Evolutionary conservation across 2,797 vertebrate species (phyloP), one percentile per base, ranked within the genome.

Genomic region (Lutjanus campechanus): DNA sequence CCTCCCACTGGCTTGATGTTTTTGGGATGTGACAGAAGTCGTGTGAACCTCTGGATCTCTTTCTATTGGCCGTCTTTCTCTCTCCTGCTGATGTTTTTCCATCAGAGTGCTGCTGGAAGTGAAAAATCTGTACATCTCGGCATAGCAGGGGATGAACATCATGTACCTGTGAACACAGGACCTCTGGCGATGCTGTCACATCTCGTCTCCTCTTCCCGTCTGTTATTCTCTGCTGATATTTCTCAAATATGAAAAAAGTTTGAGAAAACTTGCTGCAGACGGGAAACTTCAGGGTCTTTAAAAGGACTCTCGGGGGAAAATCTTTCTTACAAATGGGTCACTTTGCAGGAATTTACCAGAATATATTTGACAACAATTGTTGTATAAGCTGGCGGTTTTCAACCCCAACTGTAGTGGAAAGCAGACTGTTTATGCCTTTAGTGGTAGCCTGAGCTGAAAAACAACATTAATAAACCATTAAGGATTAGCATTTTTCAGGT

Each of bases 141-240:
- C 75, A 7, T 56, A 68, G 82, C 79, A 22, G 77, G 84, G 81
- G 82, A 20, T 49, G 74, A 76, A 83, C 87, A 58, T 81, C 65
- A 36, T 72, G 88, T 84, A 90, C 86, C 89, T 91, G 89, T 69
- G 85, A 90, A 89, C 83, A 73, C 66, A 3, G 51, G 82, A 84
- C 87, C 78, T 82, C 76, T 61, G 81, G 88, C 70, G 16, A 67
- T 53, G 76, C 85, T 85, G 88, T 88, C 91, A 87, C 84, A 56
- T 84, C 78, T 63, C 0, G 17, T 90, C 72, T 79, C 58, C n/a
- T 84, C 76, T 9, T 70, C 59, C 8, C 1, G 17, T 49, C 53
- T 43, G 51, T 46, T 56, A 1, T 22, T 66, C 85, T 80, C 69
- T 51, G 69, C 79, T 73, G 58, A 68, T 76, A 3, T 63, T 70